phyloP scores from a whole-genome alignment of 2,888 invertebrate genomes.

The Tinea pellionella region DNA sequence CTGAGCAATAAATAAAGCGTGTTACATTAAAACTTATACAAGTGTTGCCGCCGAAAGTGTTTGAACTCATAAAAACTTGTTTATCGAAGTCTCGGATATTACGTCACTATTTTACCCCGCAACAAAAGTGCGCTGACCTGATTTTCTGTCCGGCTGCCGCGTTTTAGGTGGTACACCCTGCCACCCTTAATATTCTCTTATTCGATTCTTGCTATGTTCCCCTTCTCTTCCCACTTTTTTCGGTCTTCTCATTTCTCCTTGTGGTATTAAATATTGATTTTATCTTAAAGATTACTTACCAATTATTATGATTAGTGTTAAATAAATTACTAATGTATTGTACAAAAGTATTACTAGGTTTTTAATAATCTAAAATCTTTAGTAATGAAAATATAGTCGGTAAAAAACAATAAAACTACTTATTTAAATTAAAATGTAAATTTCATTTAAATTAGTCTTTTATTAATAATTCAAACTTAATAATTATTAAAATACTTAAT shows the following conservation, averaged over 20 bases:
- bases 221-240: neutral
- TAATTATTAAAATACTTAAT: too few species aligned
- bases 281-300: neutral
- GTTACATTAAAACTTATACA: neutral
- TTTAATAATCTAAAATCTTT: too few species aligned
- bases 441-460: too few species aligned
- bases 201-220: neutral
- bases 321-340: too few species aligned
- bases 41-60: neutral
- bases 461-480: too few species aligned
- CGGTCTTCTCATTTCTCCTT: neutral
- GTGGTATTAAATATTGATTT: neutral
- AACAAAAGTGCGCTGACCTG: constrained; percentile 15
- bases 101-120: neutral
- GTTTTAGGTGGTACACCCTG: neutral
- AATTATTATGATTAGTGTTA: neutral
- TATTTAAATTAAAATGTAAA: too few species aligned
- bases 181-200: constrained; percentile 6
- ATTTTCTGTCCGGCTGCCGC: constrained; percentile 2
- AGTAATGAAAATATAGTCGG: too few species aligned
- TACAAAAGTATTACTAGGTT: too few species aligned
- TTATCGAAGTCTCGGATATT: neutral
- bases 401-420: too few species aligned
- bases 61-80: constrained; percentile 2
- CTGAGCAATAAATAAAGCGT: neutral